These are phyloP conservation scores for Callyntrura sp. DNA, from an alignment of 2,888 invertebrate genomes.

Conservation along the genomic window DNA sequence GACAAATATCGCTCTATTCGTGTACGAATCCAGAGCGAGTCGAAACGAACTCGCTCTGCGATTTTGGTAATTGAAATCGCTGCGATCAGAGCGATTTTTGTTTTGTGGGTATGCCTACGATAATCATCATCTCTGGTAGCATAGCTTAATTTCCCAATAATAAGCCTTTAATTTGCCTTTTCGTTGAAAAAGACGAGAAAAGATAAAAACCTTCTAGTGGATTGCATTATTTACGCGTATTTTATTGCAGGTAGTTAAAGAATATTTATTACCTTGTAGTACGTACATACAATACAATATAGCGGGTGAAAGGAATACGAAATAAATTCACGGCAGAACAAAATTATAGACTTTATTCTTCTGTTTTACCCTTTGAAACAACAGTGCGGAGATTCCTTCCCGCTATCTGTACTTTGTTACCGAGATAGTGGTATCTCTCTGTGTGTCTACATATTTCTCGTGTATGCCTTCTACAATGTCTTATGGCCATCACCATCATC, in stretches of 20 bases:
- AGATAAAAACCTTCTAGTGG: neutral
- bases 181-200: neutral
- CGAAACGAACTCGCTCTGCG: no score
- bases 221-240: constrained; percentile 60
- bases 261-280: constrained; percentile 71
- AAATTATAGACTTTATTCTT: constrained; percentile 36
- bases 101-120: no score
- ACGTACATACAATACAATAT: neutral
- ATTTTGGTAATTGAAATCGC: no score
- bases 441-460: no score
- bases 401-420: no score
- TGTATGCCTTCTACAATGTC: constrained; percentile 24
- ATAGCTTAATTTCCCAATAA: constrained; percentile 62
- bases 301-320: neutral
- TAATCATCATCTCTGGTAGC: neutral
- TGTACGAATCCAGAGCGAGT: no score
- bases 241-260: constrained; percentile 71
- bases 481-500: no score
- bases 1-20: no score
- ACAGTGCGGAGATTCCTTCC: neutral
- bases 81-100: no score
- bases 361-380: neutral
- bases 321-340: neutral
- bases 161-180: constrained; percentile 55
- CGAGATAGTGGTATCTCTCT: no score